Conservation (phyloP, 2,888 invertebrate genomes). For the Caenorhabditis sp. region DNA sequence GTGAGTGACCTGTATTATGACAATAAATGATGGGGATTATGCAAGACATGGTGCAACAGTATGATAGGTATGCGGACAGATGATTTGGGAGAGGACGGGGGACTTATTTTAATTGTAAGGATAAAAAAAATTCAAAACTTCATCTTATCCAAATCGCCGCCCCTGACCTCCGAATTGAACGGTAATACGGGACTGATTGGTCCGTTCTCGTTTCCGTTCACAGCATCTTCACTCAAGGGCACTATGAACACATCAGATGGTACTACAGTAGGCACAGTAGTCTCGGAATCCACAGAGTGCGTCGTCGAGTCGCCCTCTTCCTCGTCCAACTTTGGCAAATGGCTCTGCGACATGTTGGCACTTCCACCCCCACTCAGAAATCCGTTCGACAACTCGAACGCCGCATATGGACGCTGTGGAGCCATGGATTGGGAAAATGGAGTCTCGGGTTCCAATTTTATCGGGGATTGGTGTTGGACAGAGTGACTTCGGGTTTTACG, state of each 20-base stretch:
- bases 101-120: too few relatives aligned
- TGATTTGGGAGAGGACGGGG: neutral
- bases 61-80: too few relatives aligned
- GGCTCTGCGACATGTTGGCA: constrained; percentile 26
- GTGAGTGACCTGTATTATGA: neutral
- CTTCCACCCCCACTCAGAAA: constrained; percentile 15
- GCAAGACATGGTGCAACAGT: neutral
- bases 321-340: constrained; percentile 57
- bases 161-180: constrained; percentile 25
- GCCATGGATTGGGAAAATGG: constrained; percentile 61
- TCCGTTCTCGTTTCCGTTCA: neutral
- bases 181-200: constrained; percentile 34
- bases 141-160: constrained; percentile 25
- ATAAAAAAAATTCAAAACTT: constrained; percentile 24
- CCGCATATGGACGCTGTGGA: constrained; percentile 57
- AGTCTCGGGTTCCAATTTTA: constrained; percentile 39
- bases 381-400: constrained; percentile 61
- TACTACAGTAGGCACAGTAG: neutral
- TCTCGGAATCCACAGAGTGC: constrained; percentile 23
- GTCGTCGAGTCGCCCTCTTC: constrained; percentile 39
- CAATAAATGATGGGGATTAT: neutral
- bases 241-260: constrained; percentile 20
- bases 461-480: constrained; percentile 41
- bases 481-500: constrained; percentile 36
- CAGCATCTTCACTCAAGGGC: constrained; percentile 28